Evolutionary conservation across 2,888 invertebrate species (phyloP), one percentile per base, ranked within the genome.

Genomic region (Aricia artaxerxes): DNA sequence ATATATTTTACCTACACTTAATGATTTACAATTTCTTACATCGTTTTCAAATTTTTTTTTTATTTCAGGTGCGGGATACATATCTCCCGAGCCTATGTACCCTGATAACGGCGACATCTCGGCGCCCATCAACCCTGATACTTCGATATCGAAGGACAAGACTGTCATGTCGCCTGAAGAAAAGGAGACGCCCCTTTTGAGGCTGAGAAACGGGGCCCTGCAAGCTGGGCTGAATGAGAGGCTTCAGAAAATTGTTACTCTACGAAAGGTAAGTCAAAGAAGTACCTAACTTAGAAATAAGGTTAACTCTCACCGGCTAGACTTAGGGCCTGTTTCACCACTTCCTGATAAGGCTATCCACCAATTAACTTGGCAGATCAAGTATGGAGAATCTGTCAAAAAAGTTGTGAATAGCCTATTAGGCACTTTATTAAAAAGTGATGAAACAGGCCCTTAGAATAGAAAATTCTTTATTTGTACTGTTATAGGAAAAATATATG

Each of bases 181-280:
- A 79, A 90, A 90, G 80, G 90, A 89, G 49, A 94, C 93, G 64
- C 95, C 95, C 1, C 86, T 96, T 57, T 90, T 96, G 85, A 90
- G 95, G 84, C 91, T 97, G 77, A 92, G 95, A 84, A 97, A 97
- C 84, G 97, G 97, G 44, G 96, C 96, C 75, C 89, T 97, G 53
- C 96, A 96, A 84, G 95, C 95, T 4, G 96, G 96, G 0, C 94
- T 97, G 35, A 94, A 95, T 78, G 94, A 95, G 81, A 93, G 95
- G 83, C 92, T 97, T 78, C 93, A 93, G 73, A 94, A 95, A 84
- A 90, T 95, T 85, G 95, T 91, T 82, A 91, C 89, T 84, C 92
- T 88, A 92, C 95, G 91, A 83, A 92, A 93, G 90, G 95, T 93
- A 16, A 77, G 86, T 82, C 2, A 13, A 60, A n/a, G n/a, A 60